A percentile compares a stretch with the other conserved stretches of the same genome.
These are phyloP conservation scores for Gymnocephalus cernua DNA, from an alignment of 2,113 vertebrate genomes.

Conservation along the genomic window DNA sequence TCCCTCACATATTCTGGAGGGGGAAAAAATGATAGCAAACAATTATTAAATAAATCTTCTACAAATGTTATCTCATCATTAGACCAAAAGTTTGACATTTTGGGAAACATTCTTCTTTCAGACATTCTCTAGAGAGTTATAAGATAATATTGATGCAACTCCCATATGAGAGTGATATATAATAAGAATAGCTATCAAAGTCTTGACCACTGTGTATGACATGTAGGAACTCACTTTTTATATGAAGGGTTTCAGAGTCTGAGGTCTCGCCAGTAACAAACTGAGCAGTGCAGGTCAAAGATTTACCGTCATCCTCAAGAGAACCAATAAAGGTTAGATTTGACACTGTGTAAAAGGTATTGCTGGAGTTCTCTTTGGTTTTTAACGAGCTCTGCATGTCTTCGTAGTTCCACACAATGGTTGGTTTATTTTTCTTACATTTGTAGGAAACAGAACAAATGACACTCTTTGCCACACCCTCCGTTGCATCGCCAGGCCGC, in stretches of 20 bases:
- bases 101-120: background rate
- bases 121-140: background rate
- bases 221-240: constrained; percentile 65
- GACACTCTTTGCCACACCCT: constrained; percentile 66
- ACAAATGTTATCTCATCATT: background rate
- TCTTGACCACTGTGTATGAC: background rate
- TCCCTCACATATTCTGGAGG: constrained; percentile 56
- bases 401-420: constrained; percentile 71
- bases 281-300: constrained; percentile 67
- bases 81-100: background rate
- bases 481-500: constrained; percentile 39
- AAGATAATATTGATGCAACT: background rate
- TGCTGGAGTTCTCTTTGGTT: background rate
- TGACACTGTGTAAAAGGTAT: constrained; percentile 34
- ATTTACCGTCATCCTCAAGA: constrained; percentile 59
- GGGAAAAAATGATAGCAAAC: constrained; percentile 4
- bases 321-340: constrained; percentile 71
- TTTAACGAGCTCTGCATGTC: constrained; percentile 44
- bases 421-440: constrained; percentile 59
- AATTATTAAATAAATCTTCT: background rate
- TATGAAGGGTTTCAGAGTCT: constrained; percentile 43
- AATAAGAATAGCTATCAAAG: background rate
- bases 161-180: too few relatives aligned
- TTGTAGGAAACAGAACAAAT: constrained; percentile 69
- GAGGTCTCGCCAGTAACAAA: constrained; percentile 50